A percentile compares a stretch with the other conserved stretches of the same genome.
Evolutionary conservation across 2,888 invertebrate species (phyloP).

Genomic region (Sympetrum striolatum): DNA sequence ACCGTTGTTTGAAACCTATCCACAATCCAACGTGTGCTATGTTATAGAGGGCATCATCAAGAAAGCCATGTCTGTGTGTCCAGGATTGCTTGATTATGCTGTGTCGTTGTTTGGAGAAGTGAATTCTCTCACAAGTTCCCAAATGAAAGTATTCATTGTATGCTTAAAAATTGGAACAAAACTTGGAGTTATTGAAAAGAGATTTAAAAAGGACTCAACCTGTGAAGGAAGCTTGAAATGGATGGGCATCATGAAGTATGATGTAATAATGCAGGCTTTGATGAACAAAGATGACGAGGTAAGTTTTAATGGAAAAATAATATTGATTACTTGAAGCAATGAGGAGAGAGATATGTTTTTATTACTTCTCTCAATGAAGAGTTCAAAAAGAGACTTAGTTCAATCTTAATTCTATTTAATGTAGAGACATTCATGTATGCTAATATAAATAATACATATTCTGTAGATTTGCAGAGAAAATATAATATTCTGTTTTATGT

Average conservation of each 20-base stretch:
- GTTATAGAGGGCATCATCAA: constrained; percentile 52
- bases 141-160: constrained; percentile 32
- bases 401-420: too few species aligned
- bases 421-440: too few species aligned
- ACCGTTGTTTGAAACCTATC: constrained; percentile 55
- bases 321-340: too few species aligned
- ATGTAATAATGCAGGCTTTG: constrained; percentile 65
- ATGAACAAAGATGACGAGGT: constrained; percentile 69
- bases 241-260: constrained; percentile 65
- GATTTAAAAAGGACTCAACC: constrained; percentile 33
- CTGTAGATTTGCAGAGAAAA: too few species aligned
- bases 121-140: constrained; percentile 23
- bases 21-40: constrained; percentile 51
- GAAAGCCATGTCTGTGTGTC: constrained; percentile 45
- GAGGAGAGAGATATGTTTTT: too few species aligned
- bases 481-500: too few species aligned
- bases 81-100: constrained; percentile 47
- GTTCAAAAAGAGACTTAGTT: too few species aligned
- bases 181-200: background rate
- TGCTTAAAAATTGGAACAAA: constrained; percentile 42
- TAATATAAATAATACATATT: too few species aligned
- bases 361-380: too few species aligned
- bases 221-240: constrained; percentile 56
- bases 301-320: constrained; percentile 41
- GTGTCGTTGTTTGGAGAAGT: constrained; percentile 49